Conservation (phyloP, 2,113 vertebrate genomes). For the Chlorodrepanis virens region DNA sequence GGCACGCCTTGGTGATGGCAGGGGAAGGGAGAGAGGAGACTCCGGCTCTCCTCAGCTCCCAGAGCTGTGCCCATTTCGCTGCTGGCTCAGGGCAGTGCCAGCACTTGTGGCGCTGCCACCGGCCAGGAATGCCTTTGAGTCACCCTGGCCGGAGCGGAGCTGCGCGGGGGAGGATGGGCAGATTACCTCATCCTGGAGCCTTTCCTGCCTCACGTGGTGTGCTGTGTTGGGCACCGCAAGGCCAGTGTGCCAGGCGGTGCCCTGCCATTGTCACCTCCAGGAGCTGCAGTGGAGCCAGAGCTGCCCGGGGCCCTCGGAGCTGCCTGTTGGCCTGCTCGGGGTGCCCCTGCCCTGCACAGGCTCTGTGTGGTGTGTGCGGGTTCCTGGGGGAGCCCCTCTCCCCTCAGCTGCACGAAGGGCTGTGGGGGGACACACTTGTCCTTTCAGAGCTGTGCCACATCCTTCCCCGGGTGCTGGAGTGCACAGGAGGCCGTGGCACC, state of each 20-base stretch:
- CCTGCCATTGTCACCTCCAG: not conserved
- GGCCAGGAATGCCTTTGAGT: constrained; percentile 49
- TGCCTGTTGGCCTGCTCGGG: not conserved
- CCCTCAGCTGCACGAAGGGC: not conserved
- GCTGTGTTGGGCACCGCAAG: not conserved
- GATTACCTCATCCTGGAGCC: constrained; percentile 56
- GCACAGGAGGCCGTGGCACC: accelerated
- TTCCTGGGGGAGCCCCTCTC: not conserved
- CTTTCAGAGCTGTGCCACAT: not conserved
- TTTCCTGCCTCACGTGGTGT: not conserved
- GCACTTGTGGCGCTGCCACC: not conserved
- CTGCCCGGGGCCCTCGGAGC: not conserved
- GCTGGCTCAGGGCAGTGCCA: constrained; percentile 26
- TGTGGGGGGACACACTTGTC: accelerated
- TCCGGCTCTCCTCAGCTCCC: not conserved
- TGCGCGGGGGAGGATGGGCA: not conserved
- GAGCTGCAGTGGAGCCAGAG: not conserved
- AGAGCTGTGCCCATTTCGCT: not conserved
- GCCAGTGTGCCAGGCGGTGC: not conserved
- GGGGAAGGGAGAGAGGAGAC: not conserved
- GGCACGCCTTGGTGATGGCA: not conserved
- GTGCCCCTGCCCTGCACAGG: accelerated
- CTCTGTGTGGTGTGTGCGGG: accelerated
- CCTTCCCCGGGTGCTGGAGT: not conserved
- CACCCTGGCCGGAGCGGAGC: not conserved